These are phyloP conservation scores for Panthera tigris DNA, from an alignment of 2,113 vertebrate genomes.

Conservation along the genomic window DNA sequence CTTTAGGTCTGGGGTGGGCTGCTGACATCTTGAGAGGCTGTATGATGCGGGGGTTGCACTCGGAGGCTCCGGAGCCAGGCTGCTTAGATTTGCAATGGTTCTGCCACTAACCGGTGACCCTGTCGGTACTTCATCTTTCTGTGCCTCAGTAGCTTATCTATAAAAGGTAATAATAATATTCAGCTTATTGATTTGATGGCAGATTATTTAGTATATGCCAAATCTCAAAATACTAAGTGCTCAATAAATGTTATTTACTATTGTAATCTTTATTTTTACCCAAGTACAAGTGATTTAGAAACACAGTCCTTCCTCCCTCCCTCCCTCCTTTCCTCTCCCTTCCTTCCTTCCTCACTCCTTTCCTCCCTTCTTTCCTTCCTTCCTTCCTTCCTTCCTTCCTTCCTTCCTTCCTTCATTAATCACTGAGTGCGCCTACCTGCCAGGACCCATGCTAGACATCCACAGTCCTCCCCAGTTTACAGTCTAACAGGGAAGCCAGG, in stretches of 20 bases:
- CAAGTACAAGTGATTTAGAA: not conserved
- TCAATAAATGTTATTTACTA: not conserved
- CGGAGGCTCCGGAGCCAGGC: not conserved
- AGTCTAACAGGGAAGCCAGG: not conserved
- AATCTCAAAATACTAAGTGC: conserved; percentile 17
- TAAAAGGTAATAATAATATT: conserved; percentile 22
- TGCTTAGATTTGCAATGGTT: not conserved
- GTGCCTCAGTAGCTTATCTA: not conserved
- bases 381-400: too few species aligned
- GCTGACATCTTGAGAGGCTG: not conserved
- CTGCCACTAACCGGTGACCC: not conserved
- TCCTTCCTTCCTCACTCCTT: not conserved
- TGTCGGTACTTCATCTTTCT: not conserved
- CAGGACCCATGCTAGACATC: not conserved
- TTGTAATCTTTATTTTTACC: not conserved
- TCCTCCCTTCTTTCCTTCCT: not conserved
- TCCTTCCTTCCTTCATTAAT: not conserved
- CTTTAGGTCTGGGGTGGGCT: not conserved
- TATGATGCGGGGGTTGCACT: not conserved
- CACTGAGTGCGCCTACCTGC: not conserved
- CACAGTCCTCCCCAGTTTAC: not conserved
- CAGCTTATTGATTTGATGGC: not conserved
- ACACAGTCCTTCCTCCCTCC: not conserved
- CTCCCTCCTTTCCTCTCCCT: not conserved
- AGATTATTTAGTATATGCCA: not conserved